phyloP scores from a whole-genome alignment of 2,113 vertebrate genomes.

The Gasterosteus aculeatus region DNA sequence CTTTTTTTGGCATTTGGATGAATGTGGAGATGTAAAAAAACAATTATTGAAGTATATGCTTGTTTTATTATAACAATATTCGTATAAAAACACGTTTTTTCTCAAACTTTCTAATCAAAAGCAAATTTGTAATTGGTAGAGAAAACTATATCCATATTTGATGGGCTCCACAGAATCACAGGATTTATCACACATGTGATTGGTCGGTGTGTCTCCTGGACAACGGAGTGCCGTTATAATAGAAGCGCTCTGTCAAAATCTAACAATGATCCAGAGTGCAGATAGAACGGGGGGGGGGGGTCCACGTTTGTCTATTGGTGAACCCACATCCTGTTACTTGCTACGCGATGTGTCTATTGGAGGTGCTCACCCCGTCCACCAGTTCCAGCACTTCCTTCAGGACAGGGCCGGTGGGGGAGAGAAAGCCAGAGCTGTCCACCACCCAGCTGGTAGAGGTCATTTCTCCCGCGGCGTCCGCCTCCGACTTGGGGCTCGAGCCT shows the following conservation, averaged over 20 bases:
- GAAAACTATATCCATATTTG: neutral
- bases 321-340: too few relatives aligned
- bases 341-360: neutral
- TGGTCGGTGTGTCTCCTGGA: too few relatives aligned
- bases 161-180: too few relatives aligned
- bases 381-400: constrained; percentile 93
- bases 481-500: constrained; percentile 57
- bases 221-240: too few relatives aligned
- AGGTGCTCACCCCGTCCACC: constrained; percentile 89
- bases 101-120: neutral
- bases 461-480: constrained; percentile 55
- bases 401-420: constrained; percentile 84
- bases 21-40: neutral
- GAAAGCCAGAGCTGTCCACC: constrained; percentile 88
- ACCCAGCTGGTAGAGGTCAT: constrained; percentile 86
- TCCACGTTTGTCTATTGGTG: too few relatives aligned
- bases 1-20: neutral
- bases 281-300: too few relatives aligned
- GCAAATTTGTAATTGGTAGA: neutral
- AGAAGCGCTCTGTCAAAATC: too few relatives aligned
- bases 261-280: too few relatives aligned
- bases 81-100: neutral
- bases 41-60: neutral
- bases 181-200: too few relatives aligned
- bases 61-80: neutral